Percentiles rank a stretch among this genome's conserved stretches.
Conservation (phyloP, 2,797 vertebrate species). For the Okamejei kenojei region DNA sequence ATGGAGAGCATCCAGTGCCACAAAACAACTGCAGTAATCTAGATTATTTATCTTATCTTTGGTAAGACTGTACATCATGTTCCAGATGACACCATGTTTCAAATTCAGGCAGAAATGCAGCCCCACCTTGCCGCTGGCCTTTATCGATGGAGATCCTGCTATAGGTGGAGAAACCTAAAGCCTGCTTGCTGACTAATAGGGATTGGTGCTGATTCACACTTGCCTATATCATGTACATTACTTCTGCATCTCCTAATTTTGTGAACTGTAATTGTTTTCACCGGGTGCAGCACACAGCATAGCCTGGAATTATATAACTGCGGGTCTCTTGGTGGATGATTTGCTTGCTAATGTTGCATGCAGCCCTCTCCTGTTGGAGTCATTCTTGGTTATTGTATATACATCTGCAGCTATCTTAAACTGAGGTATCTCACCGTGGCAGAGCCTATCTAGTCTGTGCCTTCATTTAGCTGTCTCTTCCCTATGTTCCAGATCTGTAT, state of each 20-base stretch:
- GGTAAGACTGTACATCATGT: neutral
- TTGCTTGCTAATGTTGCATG: conserved; percentile 51
- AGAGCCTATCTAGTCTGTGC: neutral
- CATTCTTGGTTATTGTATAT: conserved; percentile 46
- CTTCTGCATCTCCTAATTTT: conserved; percentile 55
- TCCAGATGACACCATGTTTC: neutral
- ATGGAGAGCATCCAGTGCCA: neutral
- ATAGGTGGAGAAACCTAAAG: neutral
- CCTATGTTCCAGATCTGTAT: no score
- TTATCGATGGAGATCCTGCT: neutral
- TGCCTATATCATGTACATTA: conserved; percentile 44
- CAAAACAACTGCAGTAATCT: neutral
- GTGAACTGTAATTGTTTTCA: conserved; percentile 49
- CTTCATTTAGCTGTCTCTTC: no score
- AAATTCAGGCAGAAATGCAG: neutral
- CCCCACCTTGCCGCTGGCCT: neutral
- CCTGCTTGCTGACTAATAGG: neutral
- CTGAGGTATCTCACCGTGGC: neutral
- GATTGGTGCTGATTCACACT: conserved; percentile 47
- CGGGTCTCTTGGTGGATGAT: conserved; percentile 46
- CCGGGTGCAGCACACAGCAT: conserved; percentile 45
- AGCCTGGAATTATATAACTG: conserved; percentile 53
- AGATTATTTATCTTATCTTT: neutral
- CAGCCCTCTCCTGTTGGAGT: conserved; percentile 43
- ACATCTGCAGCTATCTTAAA: neutral